Evolutionary conservation across 2,888 invertebrate genomes (phyloP), one percentile per base, ranked within the genome.

Genomic region (Nowickia ferox): DNA sequence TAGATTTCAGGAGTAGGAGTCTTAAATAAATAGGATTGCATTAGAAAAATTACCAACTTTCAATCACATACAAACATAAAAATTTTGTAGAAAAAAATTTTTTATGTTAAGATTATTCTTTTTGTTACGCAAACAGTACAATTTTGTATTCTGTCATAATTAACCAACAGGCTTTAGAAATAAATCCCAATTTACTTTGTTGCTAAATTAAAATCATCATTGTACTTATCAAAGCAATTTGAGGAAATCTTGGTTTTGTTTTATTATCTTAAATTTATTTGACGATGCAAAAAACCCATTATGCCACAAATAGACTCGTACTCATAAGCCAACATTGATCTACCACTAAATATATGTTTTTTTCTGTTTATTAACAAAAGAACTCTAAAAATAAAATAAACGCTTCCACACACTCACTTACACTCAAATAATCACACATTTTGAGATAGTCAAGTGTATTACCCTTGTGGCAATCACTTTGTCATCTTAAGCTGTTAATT

Each of bases 401-500:
- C 22, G 19, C 22, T 44, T n/a, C 11, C 9, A 61, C 40, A 48
- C 65, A 71, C 17, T 51, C 1, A 13, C n/a, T n/a, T 48, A n/a
- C 55, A 53, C 69, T 48, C 48, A 38, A 19, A 30, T 66, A 74
- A 15, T n/a, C 17, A 46, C 40, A 44, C 44, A 44, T 53, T 59
- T 40, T 38, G 42, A 44, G 65, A 55, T 59, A 71, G 65, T 65
- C 65, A 63, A 78, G 69, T 82, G 77, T 85, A 82, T 82, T 78
- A 82, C 69, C 78, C 85, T 82, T 85, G 85, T 75, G 81, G 85
- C 85, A 85, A 82, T 85, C 81, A 85, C 85, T 85, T 85, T 85
- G 85, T 85, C 85, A 85, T 85, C 85, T 83, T 83, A 83, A 83
- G 79, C 83, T 86, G 83, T 83, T 86, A 83, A 86, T 83, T 86